Conservation (phyloP, 2,113 vertebrate genomes). For the Petromus typicus region DNA sequence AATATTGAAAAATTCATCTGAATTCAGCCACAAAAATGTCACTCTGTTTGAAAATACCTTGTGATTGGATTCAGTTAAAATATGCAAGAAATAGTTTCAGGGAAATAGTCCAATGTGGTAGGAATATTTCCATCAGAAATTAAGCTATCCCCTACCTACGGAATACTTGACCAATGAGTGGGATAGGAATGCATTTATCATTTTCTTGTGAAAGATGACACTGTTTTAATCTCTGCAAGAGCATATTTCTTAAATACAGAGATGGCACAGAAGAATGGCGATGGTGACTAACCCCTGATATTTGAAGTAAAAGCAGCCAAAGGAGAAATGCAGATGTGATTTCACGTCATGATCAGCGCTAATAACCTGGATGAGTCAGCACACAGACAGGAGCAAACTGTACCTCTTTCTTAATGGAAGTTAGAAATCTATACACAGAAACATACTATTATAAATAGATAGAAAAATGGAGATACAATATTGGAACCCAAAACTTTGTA, state of each 20-base stretch:
- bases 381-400: background rate
- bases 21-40: background rate
- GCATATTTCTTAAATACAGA: background rate
- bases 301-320: background rate
- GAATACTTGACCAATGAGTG: background rate
- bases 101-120: background rate
- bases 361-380: background rate
- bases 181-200: background rate
- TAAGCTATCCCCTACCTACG: background rate
- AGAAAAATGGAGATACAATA: background rate
- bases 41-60: background rate
- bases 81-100: background rate
- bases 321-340: background rate
- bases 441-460: background rate
- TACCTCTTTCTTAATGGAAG: background rate
- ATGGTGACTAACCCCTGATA: background rate
- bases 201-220: background rate
- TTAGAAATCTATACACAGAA: background rate
- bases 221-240: background rate
- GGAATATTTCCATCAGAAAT: conserved; percentile 15
- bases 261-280: background rate
- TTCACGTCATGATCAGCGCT: conserved; percentile 1
- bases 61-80: conserved; percentile 22
- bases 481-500: background rate
- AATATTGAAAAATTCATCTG: background rate